Conservation (phyloP, 2,888 invertebrate species). For the Embidobia sp. region DNA sequence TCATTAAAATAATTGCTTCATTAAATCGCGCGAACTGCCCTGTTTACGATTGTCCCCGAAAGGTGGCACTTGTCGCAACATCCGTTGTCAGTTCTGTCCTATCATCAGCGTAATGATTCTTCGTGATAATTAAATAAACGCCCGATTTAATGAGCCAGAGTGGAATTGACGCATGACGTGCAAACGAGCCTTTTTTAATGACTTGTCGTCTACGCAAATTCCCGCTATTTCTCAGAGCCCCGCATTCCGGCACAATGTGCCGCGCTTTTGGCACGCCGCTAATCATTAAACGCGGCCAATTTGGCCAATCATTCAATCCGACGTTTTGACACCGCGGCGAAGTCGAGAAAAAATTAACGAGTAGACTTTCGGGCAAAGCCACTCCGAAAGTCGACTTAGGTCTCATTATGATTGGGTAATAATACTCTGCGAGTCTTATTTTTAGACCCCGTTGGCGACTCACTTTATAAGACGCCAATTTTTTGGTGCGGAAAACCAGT, state of each 20-base stretch:
- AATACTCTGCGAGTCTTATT: too few species aligned
- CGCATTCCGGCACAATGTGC: constrained; percentile 6
- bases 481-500: too few species aligned
- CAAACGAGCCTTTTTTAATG: constrained; percentile 54
- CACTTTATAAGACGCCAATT: too few species aligned
- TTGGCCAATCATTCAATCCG: background rate
- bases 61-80: constrained; percentile 16
- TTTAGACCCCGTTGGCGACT: too few species aligned
- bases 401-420: too few species aligned
- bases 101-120: constrained; percentile 41
- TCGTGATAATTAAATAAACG: constrained; percentile 31
- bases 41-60: background rate
- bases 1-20: constrained; percentile 42
- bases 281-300: constrained; percentile 7
- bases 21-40: constrained; percentile 26
- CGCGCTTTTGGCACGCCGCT: constrained; percentile 13
- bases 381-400: too few species aligned
- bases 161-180: constrained; percentile 38
- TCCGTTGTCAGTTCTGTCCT: constrained; percentile 26
- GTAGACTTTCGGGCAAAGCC: too few species aligned
- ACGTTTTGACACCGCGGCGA: too few species aligned
- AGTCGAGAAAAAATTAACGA: background rate
- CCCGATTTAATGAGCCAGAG: constrained; percentile 20
- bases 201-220: constrained; percentile 39
- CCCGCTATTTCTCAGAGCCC: constrained; percentile 22